phyloP scores from a whole-genome alignment of 2,797 vertebrate species.

The Oophaga sylvatica region DNA sequence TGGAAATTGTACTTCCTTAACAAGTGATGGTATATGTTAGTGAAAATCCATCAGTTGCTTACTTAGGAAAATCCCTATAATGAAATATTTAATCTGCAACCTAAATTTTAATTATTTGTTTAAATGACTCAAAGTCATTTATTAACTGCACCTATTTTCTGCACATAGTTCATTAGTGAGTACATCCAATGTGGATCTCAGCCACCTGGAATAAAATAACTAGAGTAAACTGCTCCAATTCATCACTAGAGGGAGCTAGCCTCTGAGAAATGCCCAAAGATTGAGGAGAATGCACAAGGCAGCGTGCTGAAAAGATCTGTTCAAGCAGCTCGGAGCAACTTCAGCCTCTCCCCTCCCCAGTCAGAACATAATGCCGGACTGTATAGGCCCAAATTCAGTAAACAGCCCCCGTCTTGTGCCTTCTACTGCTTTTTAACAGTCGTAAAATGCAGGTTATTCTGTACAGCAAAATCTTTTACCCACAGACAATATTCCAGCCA shows the following conservation, averaged over 20 bases:
- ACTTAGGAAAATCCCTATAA: no score
- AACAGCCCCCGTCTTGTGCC: not conserved
- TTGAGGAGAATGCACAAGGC: not conserved
- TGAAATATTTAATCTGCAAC: no score
- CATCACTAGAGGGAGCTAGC: conserved; percentile 6
- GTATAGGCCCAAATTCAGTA: not conserved
- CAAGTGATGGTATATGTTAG: no score
- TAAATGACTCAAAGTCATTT: no score
- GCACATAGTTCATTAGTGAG: not conserved
- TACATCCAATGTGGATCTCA: not conserved
- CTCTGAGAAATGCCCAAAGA: not conserved
- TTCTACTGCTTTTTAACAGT: not conserved
- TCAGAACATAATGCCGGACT: not conserved
- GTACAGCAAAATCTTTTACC: not conserved
- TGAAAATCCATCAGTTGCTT: no score
- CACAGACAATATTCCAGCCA: not conserved
- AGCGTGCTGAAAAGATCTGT: not conserved
- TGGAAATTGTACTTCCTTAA: no score
- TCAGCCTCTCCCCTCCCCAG: not conserved
- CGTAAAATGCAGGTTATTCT: not conserved
- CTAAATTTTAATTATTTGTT: no score
- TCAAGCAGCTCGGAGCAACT: not conserved
- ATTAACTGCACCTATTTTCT: no score
- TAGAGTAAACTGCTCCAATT: not conserved
- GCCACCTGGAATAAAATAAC: not conserved